Evolutionary conservation across 2,888 invertebrate genomes (phyloP).

Genomic region (Steinernema scapterisci): DNA sequence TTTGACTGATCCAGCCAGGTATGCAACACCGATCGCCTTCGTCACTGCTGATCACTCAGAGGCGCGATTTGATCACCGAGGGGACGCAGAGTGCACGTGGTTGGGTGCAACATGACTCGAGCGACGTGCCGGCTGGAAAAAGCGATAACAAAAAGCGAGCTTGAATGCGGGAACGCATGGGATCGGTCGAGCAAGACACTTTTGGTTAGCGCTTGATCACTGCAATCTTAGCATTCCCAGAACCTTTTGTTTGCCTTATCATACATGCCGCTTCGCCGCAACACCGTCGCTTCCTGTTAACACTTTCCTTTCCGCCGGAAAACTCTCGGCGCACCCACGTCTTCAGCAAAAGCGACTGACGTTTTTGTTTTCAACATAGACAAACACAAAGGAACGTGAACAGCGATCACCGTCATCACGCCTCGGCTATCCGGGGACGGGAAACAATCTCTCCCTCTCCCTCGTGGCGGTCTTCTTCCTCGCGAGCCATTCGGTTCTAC

Average conservation of each 20-base stretch:
- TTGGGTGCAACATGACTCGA: neutral
- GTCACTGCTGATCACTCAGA: neutral
- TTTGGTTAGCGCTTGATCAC: too few species aligned
- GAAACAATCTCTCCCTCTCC: slow-evolving; percentile 11
- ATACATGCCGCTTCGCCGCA: neutral
- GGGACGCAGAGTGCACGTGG: slow-evolving; percentile 17
- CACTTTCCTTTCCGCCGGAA: neutral
- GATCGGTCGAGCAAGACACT: too few species aligned
- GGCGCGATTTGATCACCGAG: slow-evolving; percentile 2
- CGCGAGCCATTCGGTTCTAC: too few species aligned
- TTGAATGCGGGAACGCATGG: too few species aligned
- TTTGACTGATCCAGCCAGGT: neutral
- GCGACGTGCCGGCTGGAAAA: too few species aligned
- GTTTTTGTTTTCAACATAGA: neutral
- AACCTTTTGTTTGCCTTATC: too few species aligned
- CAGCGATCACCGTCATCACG: slow-evolving; percentile 1
- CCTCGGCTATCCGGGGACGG: neutral
- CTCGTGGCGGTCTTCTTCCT: neutral
- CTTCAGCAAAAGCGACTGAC: neutral
- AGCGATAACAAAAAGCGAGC: too few species aligned
- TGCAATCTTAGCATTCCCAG: too few species aligned
- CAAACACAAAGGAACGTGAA: slow-evolving; percentile 2
- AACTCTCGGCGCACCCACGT: neutral
- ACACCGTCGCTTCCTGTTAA: neutral
- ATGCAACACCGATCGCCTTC: neutral